Evolutionary conservation across 2,888 invertebrate species (phyloP).

Genomic region (Brenthis hecate): DNA sequence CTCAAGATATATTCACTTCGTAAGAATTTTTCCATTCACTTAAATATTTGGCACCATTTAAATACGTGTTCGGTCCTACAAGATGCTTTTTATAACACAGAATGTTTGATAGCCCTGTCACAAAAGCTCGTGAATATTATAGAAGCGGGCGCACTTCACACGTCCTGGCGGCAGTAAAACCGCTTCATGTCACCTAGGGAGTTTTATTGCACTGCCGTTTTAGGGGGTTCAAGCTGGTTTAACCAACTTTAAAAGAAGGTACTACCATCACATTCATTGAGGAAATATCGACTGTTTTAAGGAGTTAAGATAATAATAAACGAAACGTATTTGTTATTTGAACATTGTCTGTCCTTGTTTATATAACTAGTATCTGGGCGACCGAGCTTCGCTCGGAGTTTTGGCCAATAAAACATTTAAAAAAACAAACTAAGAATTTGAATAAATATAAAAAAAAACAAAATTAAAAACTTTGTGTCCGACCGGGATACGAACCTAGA

Average conservation of each 20-base stretch:
- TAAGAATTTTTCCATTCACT: neutral
- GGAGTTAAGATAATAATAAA: too few relatives aligned
- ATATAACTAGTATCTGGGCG: too few relatives aligned
- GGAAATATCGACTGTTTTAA: slow-evolving; percentile 1
- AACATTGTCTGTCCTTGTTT: too few relatives aligned
- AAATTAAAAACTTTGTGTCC: too few relatives aligned
- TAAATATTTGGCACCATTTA: slow-evolving; percentile 23
- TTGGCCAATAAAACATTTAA: too few relatives aligned
- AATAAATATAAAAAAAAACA: too few relatives aligned
- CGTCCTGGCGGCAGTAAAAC: slow-evolving; percentile 60
- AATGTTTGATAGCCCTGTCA: slow-evolving; percentile 37
- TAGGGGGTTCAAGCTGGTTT: slow-evolving; percentile 35
- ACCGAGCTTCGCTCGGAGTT: too few relatives aligned
- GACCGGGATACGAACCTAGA: too few relatives aligned
- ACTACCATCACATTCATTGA: slow-evolving; percentile 1
- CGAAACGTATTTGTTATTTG: too few relatives aligned
- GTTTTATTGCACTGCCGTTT: slow-evolving; percentile 53
- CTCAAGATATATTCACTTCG: neutral
- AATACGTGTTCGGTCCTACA: slow-evolving; percentile 26
- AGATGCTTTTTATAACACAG: slow-evolving; percentile 31
- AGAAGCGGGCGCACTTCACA: slow-evolving; percentile 62
- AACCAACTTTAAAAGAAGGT: slow-evolving; percentile 32
- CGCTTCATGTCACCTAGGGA: slow-evolving; percentile 53
- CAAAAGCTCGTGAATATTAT: slow-evolving; percentile 65
- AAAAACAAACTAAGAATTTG: too few relatives aligned